Conservation (phyloP, 2,113 vertebrate genomes). For the Trogon surrucura region DNA sequence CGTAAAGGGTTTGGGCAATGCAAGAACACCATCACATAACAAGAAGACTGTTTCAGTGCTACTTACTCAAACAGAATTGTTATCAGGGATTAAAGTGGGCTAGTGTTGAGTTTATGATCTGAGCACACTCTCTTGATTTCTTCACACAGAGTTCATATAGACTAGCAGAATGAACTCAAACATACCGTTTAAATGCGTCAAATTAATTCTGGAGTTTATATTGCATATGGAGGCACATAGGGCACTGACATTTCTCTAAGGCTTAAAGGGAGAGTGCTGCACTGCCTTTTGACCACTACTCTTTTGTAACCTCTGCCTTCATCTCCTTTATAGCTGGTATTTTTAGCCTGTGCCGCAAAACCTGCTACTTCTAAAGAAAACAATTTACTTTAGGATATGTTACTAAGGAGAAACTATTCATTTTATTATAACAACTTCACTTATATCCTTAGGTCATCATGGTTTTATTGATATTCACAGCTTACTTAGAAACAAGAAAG, state of each 20-base stretch:
- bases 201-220: background rate
- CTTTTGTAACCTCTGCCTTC: background rate
- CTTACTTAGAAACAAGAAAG: background rate
- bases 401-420: background rate
- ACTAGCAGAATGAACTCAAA: background rate
- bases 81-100: background rate
- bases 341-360: background rate
- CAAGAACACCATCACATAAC: background rate
- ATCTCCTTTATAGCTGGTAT: background rate
- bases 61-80: background rate
- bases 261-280: background rate
- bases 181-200: background rate
- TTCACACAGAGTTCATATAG: background rate
- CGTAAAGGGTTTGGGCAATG: background rate
- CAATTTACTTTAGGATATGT: background rate
- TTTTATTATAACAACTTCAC: background rate
- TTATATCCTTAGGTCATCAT: background rate
- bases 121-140: background rate
- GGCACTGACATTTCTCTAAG: background rate
- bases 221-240: background rate
- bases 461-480: background rate
- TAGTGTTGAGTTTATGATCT: background rate
- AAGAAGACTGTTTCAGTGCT: background rate
- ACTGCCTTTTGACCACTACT: background rate
- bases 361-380: background rate